Conservation (phyloP, 2,888 invertebrate genomes). For the Oxytorus armatus region DNA sequence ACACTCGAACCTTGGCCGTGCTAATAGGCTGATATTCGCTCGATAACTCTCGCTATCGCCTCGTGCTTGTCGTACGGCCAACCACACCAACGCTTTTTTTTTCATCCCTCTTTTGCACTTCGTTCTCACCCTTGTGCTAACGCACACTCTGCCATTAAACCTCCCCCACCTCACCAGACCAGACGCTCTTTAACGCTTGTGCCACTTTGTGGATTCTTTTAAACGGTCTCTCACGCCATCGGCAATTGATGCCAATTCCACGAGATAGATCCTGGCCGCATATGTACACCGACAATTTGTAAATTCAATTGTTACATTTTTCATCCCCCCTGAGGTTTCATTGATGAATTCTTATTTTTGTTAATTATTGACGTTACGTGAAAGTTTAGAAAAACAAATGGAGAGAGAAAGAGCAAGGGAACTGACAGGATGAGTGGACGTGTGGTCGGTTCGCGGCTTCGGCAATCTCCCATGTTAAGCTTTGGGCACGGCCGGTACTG, state of each 20-base stretch:
- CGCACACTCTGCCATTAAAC: conserved; percentile 31
- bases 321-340: background rate
- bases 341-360: conserved; percentile 18
- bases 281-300: conserved; percentile 12
- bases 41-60: conserved; percentile 74
- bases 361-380: no score
- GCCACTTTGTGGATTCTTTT: conserved; percentile 50
- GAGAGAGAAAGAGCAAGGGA: no score
- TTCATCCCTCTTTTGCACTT: conserved; percentile 38
- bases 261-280: conserved; percentile 21
- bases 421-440: no score
- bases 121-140: conserved; percentile 45
- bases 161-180: background rate
- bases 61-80: conserved; percentile 29
- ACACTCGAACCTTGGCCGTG: conserved; percentile 81
- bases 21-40: conserved; percentile 80
- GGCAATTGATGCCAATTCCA: conserved; percentile 17
- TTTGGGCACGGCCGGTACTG: no score
- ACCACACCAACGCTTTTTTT: conserved; percentile 37
- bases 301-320: background rate
- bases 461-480: no score
- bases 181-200: conserved; percentile 44
- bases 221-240: conserved; percentile 48
- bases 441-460: no score
- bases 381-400: no score